Base-by-base conservation (phyloP, 2,113 vertebrate genomes). In the Vidua chalybeata region DNA sequence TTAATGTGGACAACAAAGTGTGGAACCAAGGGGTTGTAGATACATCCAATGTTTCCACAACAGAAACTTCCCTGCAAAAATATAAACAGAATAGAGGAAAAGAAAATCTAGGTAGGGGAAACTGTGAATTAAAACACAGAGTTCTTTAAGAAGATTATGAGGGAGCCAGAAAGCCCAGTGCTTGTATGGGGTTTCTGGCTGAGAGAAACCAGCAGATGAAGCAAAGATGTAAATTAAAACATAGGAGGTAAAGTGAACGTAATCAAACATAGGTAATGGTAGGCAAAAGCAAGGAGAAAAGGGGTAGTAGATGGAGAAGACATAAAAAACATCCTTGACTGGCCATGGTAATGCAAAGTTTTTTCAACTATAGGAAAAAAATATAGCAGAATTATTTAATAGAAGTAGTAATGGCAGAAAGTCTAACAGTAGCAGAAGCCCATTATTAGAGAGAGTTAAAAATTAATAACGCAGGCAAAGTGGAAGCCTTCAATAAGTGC, bases 401-500 rank as follows among this genome's bases (percentile, higher is more conserved):
- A 87, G 72, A 66, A 45, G 28, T 10, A 80, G 51, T 17, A 76
- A 85, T 30, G 33, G 79, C 72, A 83, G 51, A 85, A 89, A 92
- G 8, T 46, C 55, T 62, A 72, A 83, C 5, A 74, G 78, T 17
- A 91, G 66, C 87, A 92, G 51, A 84, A 52, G 78, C 19, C 58
- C 88, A 66, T 56, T 90, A 93, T 76, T 45, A 95, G 80, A 93
- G 1, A 64, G 66, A 96, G 72, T 95, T 94, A 96, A 93, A 95
- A 90, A 94, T 86, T 88, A 95, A 96, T 96, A 80, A 84, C 84
- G 94, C 76, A 94, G 71, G 74, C 28, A 0, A 80, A 90, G 63
- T 92, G 89, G 93, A 95, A 93, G 61, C 86, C 86, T 96, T 93
- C 93, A 94, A 28, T 94, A 93, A 95, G 64, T 92, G 94, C 61